Conservation (phyloP, 2,888 invertebrate species). For the Nasonia oneida region DNA sequence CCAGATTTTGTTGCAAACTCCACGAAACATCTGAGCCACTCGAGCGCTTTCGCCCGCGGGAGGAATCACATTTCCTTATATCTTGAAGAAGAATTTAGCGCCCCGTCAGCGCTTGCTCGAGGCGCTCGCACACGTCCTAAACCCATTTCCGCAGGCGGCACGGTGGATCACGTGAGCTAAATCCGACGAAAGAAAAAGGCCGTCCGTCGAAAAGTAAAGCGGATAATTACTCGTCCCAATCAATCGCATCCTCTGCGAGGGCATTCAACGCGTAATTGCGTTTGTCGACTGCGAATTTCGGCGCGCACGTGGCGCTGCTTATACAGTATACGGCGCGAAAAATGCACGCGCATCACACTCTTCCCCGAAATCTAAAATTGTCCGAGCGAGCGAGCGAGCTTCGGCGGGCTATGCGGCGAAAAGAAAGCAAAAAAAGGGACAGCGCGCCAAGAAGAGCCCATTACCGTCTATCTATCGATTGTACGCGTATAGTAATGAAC, state of each 20-base stretch:
- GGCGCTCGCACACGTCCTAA: constrained; percentile 16
- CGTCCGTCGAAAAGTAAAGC: neutral
- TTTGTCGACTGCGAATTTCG: neutral
- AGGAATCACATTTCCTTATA: constrained; percentile 47
- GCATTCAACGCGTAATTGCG: constrained; percentile 19
- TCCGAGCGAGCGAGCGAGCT: neutral
- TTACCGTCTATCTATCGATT: too few relatives aligned
- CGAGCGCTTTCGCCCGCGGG: neutral
- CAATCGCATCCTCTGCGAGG: constrained; percentile 6
- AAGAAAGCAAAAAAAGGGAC: neutral
- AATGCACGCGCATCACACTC: constrained; percentile 31
- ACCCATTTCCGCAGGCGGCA: neutral
- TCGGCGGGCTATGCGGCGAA: neutral
- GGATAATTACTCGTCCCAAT: constrained; percentile 35
- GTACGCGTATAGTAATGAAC: too few relatives aligned
- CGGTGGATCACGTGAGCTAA: neutral
- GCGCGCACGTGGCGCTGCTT: constrained; percentile 33
- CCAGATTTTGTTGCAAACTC: neutral
- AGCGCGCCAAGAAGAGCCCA: neutral
- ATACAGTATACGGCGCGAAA: constrained; percentile 10
- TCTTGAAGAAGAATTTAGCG: constrained; percentile 25
- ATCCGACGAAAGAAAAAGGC: neutral
- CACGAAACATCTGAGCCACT: neutral
- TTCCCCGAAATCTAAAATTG: constrained; percentile 61
- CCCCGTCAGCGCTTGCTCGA: constrained; percentile 24